Evolutionary conservation across 2,888 invertebrate species (phyloP).

Genomic region (Cerceris ruficornis): DNA sequence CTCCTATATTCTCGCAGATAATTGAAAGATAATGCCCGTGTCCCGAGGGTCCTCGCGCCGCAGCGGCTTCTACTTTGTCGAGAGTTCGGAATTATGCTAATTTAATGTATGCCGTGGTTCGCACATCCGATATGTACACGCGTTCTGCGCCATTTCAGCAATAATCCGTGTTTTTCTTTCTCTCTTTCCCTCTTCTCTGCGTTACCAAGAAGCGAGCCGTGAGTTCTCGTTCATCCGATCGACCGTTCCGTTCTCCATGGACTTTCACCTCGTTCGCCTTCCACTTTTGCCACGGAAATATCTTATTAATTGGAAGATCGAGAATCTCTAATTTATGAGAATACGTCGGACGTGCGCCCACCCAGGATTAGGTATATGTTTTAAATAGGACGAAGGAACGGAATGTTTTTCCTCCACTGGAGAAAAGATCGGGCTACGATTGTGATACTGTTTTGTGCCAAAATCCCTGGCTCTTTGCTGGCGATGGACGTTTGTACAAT

Average conservation of each 20-base stretch:
- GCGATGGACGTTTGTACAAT: too few species aligned
- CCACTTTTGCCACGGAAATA: constrained; percentile 67
- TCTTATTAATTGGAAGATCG: constrained; percentile 76
- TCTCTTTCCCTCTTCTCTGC: background rate
- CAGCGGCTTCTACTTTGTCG: constrained; percentile 73
- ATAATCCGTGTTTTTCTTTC: constrained; percentile 32
- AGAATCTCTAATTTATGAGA: constrained; percentile 59
- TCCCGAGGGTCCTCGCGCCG: constrained; percentile 66
- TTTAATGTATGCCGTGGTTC: constrained; percentile 74
- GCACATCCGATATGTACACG: constrained; percentile 29
- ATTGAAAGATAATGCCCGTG: constrained; percentile 39
- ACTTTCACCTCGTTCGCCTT: constrained; percentile 28
- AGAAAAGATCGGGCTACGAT: constrained; percentile 21
- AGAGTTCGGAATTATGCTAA: constrained; percentile 72
- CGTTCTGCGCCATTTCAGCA: constrained; percentile 38
- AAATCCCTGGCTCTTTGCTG: too few species aligned
- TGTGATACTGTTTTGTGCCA: too few species aligned
- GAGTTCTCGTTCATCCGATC: background rate
- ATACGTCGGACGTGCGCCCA: constrained; percentile 57
- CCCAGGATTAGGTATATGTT: constrained; percentile 56
- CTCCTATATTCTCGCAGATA: constrained; percentile 1
- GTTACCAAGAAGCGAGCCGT: too few species aligned
- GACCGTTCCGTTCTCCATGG: background rate
- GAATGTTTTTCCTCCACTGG: constrained; percentile 32
- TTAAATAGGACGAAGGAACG: constrained; percentile 36